Evolutionary conservation across 1,140 invertebrate species (phyloP), one percentile per base, ranked within the genome.

Genomic region (Brachionus rotundiformis): DNA sequence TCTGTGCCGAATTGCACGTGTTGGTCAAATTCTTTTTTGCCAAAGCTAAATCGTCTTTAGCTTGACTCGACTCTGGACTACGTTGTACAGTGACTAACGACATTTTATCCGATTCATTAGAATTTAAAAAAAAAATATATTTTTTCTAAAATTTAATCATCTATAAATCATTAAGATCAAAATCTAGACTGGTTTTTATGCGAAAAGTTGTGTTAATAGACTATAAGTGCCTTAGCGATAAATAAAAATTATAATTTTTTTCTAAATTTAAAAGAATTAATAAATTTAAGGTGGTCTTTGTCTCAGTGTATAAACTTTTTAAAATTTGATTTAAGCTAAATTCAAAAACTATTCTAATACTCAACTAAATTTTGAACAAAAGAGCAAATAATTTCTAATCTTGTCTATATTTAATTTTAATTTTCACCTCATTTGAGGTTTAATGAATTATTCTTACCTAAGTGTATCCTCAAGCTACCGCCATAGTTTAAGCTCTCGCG

Each of bases 21-120:
- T 63, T 63, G 61, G 25, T 63, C 29, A 63, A 16, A 29, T 29
- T 29, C n/a, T 63, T 63, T 63, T 63, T 63, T 13, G 27, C 33
- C 71, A 41, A 75, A n/a, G 33, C 27, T 25, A 77, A 59, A 49
- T 77, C 49, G 36, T 59, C 39, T 49, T 77, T 79, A 5, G 25
- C 44, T 63, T 33, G 7, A 23, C 44, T 16, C n/a, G 76, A 36
- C 44, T 79, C 59, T 23, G 76, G 76, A 39, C 76, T 79, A 59
- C 76, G 76, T 59, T 79, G 76, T 13, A 79, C 76, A 79, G 76
- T 79, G n/a, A 79, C 47, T 41, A 79, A 63, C 23, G 76, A 79
- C 76, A 79, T 79, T 54, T 16, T 73, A 41, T 44, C 31, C 31
- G 10, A 65, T 31, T 65, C 25, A 65, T 65, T 29, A 16, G 47